Evolutionary conservation across 1,140 invertebrate species (phyloP).

Genomic region (Apocrypta bakeri): DNA sequence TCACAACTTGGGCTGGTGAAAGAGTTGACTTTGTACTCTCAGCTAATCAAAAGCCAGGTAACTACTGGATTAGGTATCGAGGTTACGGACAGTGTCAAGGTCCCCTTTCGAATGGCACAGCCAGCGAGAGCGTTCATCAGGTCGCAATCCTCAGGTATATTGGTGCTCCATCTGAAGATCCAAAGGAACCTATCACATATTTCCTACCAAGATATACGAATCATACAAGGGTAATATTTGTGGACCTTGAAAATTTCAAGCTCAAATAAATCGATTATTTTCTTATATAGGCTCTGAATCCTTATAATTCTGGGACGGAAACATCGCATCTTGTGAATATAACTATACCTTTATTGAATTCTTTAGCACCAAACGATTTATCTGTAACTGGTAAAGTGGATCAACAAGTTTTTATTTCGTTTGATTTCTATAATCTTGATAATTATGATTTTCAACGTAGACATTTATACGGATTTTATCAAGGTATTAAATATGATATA

Average conservation of each 20-base stretch:
- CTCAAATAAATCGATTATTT: neutral
- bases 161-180: constrained; percentile 77
- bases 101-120: constrained; percentile 74
- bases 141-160: constrained; percentile 88
- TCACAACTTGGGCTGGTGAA: constrained; percentile 85
- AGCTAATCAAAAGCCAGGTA: neutral
- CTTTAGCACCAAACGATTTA: neutral
- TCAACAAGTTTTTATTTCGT: constrained; percentile 85
- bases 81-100: constrained; percentile 86
- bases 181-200: constrained; percentile 64
- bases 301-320: neutral
- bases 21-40: constrained; percentile 88
- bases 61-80: constrained; percentile 28
- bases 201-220: neutral
- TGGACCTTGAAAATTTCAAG: neutral
- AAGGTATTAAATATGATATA: constrained; percentile 54
- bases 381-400: constrained; percentile 73
- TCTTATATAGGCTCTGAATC: constrained; percentile 22
- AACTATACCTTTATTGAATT: neutral
- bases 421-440: constrained; percentile 88
- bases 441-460: constrained; percentile 85
- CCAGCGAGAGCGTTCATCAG: constrained; percentile 81
- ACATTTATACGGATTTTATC: constrained; percentile 80
- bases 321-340: neutral
- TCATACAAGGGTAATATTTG: neutral